Base-by-base conservation (phyloP, 2,797 vertebrate species). In the Diglossa cyanea region DNA sequence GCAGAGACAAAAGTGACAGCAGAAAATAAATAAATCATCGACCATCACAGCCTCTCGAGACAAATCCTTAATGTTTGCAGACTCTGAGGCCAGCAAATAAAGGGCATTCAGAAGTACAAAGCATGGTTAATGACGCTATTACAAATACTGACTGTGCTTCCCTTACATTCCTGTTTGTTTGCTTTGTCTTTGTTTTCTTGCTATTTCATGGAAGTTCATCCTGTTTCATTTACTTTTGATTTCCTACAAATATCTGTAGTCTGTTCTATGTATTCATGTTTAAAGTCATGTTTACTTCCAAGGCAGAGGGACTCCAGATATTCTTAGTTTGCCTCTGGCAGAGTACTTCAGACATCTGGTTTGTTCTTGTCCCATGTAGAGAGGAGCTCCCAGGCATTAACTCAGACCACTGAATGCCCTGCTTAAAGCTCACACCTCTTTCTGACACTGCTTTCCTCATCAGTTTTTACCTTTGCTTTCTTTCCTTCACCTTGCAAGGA, bases 11-110 rank as follows among this genome's bases (percentile, higher is more conserved):
- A 94, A 91, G 51, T 42, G 67, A 42, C 73, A 84, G 73, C 66
- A 93, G 58, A 87, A 89, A 87, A 89, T 87, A 90, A 96, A 92
- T 91, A 91, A 93, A 94, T 77, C 6, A 74, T 47, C 28, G 72
- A 23, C n/a, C 81, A 53, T 65, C 17, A 31, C 40, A 86, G n/a
- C 11, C 68, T 86, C 79, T 93, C 20, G n/a, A 75, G 89, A 92
- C 50, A 94, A 83, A 75, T 68, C 66, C 60, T 63, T 84, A 48
- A 55, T 70, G 66, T 94, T 81, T 94, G 44, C 48, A 75, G 57
- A 54, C 54, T 92, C 66, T 58, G 68, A 94, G 51, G 48, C 45
- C 66, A 88, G 44, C 24, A 91, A 88, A 78, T 75, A 82, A 90
- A 68, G 79, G 55, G 37, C 37, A 81, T 90, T 90, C 73, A 90